These are phyloP conservation scores for Gavia stellata DNA, from an alignment of 2,113 vertebrate genomes.

Conservation along the genomic window DNA sequence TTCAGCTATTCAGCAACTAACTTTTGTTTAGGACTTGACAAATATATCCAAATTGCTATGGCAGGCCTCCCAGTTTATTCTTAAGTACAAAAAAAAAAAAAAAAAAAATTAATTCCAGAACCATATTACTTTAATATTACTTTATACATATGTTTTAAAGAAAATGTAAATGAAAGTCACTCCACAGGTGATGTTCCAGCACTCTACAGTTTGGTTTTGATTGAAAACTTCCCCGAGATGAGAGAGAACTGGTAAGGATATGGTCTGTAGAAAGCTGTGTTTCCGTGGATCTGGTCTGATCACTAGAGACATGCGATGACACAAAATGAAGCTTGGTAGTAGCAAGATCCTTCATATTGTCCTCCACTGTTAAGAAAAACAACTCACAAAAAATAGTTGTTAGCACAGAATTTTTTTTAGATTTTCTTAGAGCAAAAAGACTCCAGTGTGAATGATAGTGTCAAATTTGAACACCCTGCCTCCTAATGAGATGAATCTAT, in stretches of 20 bases:
- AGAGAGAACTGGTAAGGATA: not conserved
- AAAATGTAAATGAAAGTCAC: not conserved
- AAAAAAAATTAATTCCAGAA: not conserved
- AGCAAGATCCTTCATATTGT: not conserved
- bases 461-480: not conserved
- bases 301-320: not conserved
- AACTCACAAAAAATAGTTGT: not conserved
- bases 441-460: not conserved
- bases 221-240: not conserved
- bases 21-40: slow-evolving; percentile 12
- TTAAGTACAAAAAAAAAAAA: not conserved
- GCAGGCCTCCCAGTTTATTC: not conserved
- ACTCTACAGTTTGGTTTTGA: not conserved
- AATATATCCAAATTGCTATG: not conserved
- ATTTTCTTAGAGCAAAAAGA: not conserved
- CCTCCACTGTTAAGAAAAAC: not conserved
- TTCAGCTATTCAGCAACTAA: not conserved
- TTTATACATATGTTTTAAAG: not conserved
- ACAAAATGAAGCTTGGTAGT: not conserved
- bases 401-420: not conserved
- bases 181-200: not conserved
- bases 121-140: not conserved
- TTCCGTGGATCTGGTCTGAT: not conserved
- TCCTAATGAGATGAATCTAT: not conserved
- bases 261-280: not conserved